A percentile compares a stretch with the other conserved stretches of the same genome.
Conservation (phyloP, 2,888 invertebrate genomes). For the Cephonodes hylas region DNA sequence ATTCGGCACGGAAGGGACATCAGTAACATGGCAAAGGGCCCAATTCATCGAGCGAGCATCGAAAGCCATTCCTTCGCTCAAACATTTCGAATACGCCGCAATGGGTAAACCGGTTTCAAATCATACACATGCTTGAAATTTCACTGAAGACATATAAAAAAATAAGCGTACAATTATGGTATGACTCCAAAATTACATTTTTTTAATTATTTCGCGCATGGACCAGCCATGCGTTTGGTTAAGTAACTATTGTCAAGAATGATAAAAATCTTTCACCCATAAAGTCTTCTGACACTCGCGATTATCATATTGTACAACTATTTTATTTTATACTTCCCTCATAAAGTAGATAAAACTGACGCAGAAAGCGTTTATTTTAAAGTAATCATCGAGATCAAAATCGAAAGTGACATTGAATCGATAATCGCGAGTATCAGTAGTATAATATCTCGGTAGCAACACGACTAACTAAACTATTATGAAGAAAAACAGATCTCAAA, state of each 20-base stretch:
- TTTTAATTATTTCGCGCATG: conserved; percentile 36
- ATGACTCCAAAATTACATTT: conserved; percentile 19
- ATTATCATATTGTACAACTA: background rate
- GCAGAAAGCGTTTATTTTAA: too few species aligned
- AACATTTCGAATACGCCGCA: background rate
- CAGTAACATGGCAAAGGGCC: background rate
- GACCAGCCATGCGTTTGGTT: conserved; percentile 44
- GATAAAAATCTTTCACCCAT: conserved; percentile 33
- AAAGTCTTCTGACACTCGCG: background rate
- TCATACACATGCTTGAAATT: background rate
- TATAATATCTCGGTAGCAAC: conserved; percentile 32
- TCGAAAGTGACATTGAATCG: background rate
- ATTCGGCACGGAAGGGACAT: conserved; percentile 6
- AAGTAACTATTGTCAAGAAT: conserved; percentile 52
- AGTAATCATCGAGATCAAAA: too few species aligned
- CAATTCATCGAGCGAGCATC: background rate
- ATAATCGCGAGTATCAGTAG: conserved; percentile 16
- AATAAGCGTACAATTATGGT: conserved; percentile 6
- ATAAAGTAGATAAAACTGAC: too few species aligned
- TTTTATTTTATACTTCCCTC: too few species aligned
- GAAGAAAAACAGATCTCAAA: conserved; percentile 66
- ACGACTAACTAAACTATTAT: conserved; percentile 49
- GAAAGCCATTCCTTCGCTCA: background rate
- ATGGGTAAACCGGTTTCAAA: background rate
- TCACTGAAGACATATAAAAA: conserved; percentile 10